Percentiles rank a stretch among this genome's conserved stretches.
phyloP scores from a whole-genome alignment of 2,797 vertebrate genomes.

The Rallus crepitans region DNA sequence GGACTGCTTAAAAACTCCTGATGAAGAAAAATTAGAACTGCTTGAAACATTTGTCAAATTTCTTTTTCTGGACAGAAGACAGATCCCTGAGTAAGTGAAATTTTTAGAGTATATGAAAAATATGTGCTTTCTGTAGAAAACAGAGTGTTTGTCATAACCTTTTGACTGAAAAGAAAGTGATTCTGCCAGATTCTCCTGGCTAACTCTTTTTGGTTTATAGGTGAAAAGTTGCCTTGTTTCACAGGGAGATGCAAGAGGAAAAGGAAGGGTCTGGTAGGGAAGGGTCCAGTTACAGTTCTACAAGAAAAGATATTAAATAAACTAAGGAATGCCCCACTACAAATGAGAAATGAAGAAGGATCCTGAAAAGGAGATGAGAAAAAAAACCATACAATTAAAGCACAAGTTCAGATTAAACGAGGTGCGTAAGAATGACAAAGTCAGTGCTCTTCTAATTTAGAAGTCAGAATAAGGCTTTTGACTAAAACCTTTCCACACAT shows the following conservation, averaged over 20 bases:
- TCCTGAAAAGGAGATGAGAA: neutral
- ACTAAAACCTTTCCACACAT: neutral
- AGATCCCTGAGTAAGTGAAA: neutral
- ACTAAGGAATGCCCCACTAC: neutral
- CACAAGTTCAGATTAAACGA: neutral
- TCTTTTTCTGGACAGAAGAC: slow-evolving; percentile 11
- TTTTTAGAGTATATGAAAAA: slow-evolving; percentile 11
- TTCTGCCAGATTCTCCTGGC: neutral
- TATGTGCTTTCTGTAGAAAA: neutral
- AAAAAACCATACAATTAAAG: slow-evolving; percentile 5
- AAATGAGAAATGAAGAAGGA: neutral
- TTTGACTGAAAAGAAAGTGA: neutral
- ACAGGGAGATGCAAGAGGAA: neutral
- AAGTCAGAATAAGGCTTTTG: neutral
- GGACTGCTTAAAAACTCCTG: neutral
- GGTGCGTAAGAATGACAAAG: neutral
- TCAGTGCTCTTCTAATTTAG: neutral
- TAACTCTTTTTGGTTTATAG: neutral
- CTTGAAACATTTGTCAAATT: neutral
- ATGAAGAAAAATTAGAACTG: neutral
- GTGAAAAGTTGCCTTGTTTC: slow-evolving; percentile 7
- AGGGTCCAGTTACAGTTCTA: neutral
- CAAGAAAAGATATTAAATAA: neutral
- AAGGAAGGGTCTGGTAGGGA: neutral
- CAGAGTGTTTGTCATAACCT: neutral